phyloP scores from a whole-genome alignment of 2,113 vertebrate species.

The Prionailurus bengalensis region DNA sequence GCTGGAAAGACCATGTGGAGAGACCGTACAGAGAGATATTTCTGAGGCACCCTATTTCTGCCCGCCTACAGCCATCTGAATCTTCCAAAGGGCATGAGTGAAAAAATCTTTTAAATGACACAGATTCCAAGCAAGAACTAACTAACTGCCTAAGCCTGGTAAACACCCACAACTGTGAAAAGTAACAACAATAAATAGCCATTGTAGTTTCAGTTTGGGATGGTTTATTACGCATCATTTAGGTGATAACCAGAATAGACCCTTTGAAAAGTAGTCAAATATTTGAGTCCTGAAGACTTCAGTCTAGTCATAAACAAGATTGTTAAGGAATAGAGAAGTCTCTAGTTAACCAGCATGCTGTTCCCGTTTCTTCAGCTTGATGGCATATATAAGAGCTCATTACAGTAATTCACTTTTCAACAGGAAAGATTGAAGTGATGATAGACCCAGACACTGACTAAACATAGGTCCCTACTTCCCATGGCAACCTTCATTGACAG shows the following conservation, averaged over 20 bases:
- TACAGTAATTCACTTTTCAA: constrained; percentile 23
- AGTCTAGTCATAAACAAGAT: background rate
- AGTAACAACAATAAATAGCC: background rate
- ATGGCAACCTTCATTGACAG: background rate
- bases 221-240: background rate
- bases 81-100: background rate
- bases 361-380: constrained; percentile 15
- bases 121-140: background rate
- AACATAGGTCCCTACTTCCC: background rate
- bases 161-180: background rate
- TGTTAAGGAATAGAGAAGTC: background rate
- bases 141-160: background rate
- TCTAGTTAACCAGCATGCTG: background rate
- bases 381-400: background rate
- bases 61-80: background rate
- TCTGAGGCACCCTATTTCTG: background rate
- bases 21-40: background rate
- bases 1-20: background rate
- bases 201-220: background rate
- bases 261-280: background rate
- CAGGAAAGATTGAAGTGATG: background rate
- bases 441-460: background rate
- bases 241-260: background rate
- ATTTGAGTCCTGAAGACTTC: background rate
- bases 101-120: background rate